Percentiles rank a stretch among this genome's conserved stretches.
These are phyloP conservation scores for Morone saxatilis DNA, from an alignment of 2,113 vertebrate genomes.

Conservation along the genomic window DNA sequence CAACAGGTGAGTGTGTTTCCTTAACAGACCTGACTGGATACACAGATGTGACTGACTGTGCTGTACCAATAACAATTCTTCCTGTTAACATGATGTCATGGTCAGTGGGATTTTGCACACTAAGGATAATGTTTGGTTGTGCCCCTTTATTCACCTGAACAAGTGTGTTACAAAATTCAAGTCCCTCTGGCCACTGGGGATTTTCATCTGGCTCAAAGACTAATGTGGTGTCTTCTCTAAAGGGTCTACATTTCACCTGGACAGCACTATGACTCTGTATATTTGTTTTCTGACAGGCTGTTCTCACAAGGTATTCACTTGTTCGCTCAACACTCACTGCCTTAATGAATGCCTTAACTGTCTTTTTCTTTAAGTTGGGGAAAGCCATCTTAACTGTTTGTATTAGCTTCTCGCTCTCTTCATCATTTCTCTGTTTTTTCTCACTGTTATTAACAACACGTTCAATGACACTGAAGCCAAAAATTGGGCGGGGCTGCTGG, in stretches of 20 bases:
- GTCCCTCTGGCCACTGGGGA: slow-evolving; percentile 42
- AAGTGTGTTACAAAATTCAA: slow-evolving; percentile 16
- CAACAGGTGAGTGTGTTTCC: too few species aligned
- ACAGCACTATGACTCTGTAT: neutral
- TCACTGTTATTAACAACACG: neutral
- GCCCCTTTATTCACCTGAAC: neutral
- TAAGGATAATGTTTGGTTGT: slow-evolving; percentile 4
- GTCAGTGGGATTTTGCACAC: slow-evolving; percentile 39
- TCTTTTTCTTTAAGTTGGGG: neutral
- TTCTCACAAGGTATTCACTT: neutral
- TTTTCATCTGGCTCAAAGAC: slow-evolving; percentile 38
- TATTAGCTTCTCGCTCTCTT: neutral
- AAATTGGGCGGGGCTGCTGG: slow-evolving; percentile 15
- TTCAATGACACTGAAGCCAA: slow-evolving; percentile 54
- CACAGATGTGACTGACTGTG: slow-evolving; percentile 16
- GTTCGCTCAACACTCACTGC: neutral
- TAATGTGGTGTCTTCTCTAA: slow-evolving; percentile 29
- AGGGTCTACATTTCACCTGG: neutral
- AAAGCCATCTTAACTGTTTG: slow-evolving; percentile 14
- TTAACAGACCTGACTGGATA: neutral
- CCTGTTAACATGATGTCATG: slow-evolving; percentile 24
- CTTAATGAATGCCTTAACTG: neutral
- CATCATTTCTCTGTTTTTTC: neutral
- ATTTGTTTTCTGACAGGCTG: neutral
- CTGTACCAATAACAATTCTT: neutral